phyloP scores from a whole-genome alignment of 2,113 vertebrate genomes.

The Podiceps cristatus region DNA sequence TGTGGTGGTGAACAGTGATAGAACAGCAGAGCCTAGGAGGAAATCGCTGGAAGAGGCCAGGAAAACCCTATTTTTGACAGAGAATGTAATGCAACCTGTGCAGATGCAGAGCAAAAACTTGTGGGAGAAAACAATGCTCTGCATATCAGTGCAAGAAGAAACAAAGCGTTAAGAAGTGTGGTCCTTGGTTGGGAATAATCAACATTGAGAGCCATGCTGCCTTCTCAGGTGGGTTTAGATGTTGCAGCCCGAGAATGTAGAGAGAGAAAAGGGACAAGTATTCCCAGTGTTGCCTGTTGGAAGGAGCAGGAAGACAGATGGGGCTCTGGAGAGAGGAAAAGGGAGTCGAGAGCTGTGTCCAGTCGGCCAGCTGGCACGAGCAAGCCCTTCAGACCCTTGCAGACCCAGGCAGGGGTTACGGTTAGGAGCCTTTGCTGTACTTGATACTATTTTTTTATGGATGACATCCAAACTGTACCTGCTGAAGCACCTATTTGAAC shows the following conservation, averaged over 20 bases:
- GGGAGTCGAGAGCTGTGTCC: background rate
- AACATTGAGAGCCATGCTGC: background rate
- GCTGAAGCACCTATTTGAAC: background rate
- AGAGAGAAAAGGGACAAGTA: background rate
- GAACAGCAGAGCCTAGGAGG: background rate
- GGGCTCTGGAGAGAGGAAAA: background rate
- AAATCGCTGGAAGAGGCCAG: background rate
- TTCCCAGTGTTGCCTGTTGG: background rate
- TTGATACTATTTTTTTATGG: background rate
- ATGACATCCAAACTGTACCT: background rate
- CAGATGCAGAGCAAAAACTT: background rate
- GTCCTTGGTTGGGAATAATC: background rate
- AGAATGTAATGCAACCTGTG: background rate
- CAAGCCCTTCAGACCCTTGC: rapidly evolving
- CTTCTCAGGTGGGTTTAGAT: background rate
- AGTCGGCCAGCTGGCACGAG: background rate
- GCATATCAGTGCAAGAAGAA: background rate
- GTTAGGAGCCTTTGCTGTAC: background rate
- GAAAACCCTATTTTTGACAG: background rate
- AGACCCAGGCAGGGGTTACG: background rate
- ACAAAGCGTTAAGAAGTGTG: background rate
- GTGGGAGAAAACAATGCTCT: background rate
- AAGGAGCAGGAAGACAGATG: background rate
- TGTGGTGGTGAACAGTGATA: background rate
- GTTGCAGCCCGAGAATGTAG: background rate